Percentiles rank a stretch among this genome's conserved stretches.
phyloP scores from a whole-genome alignment of 2,797 vertebrate genomes.

The Hirundo rustica region DNA sequence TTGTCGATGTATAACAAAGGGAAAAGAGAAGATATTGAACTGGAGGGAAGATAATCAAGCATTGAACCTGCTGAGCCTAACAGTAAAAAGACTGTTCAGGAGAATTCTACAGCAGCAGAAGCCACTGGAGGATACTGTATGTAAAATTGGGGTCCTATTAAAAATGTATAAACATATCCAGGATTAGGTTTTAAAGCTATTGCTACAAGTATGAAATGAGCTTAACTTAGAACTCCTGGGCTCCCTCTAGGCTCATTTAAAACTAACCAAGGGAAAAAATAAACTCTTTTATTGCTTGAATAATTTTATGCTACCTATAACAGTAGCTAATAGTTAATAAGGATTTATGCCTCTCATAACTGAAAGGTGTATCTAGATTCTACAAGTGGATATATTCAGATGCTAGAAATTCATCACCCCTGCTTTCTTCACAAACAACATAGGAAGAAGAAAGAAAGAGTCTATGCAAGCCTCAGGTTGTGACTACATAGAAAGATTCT shows the following conservation, averaged over 20 bases:
- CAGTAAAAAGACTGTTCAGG: slow-evolving; percentile 70
- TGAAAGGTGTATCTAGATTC: neutral
- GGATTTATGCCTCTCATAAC: slow-evolving; percentile 50
- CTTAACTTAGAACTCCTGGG: slow-evolving; percentile 54
- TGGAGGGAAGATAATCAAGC: slow-evolving; percentile 71
- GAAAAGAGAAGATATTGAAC: slow-evolving; percentile 65
- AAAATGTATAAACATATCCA: slow-evolving; percentile 68
- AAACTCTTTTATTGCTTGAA: slow-evolving; percentile 50
- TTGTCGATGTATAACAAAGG: slow-evolving; percentile 61
- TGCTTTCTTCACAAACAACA: neutral
- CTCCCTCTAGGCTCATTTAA: slow-evolving; percentile 67
- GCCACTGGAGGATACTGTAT: slow-evolving; percentile 57
- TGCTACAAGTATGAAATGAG: slow-evolving; percentile 47
- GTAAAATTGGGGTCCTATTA: slow-evolving; percentile 66
- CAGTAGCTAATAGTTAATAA: slow-evolving; percentile 60
- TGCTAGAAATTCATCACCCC: neutral
- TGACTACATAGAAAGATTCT: neutral
- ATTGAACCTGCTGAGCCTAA: slow-evolving; percentile 70
- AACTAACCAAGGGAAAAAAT: slow-evolving; percentile 38
- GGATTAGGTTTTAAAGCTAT: slow-evolving; percentile 50
- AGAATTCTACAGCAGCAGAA: slow-evolving; percentile 45
- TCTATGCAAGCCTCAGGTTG: neutral
- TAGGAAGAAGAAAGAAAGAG: neutral
- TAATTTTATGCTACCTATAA: slow-evolving; percentile 44
- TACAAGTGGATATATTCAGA: neutral